Percentiles rank a stretch among this genome's conserved stretches.
phyloP scores from a whole-genome alignment of 2,888 invertebrate species.

The Cerceris rybyensis region DNA sequence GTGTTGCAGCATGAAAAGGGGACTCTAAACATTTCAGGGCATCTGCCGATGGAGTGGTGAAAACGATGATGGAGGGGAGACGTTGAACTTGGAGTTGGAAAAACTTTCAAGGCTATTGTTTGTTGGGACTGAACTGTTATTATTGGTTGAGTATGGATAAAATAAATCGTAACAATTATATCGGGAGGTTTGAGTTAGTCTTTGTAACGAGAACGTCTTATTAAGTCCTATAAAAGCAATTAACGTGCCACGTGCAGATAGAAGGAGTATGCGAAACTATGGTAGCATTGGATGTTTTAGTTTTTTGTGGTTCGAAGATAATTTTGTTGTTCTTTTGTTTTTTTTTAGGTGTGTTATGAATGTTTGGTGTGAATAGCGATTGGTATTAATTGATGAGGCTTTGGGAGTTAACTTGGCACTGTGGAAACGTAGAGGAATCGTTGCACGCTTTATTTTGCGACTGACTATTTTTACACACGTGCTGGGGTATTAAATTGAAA shows the following conservation, averaged over 20 bases:
- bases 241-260: slow-evolving; percentile 13
- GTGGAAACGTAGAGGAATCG: not conserved
- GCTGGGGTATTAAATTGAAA: slow-evolving; percentile 17
- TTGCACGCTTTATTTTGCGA: slow-evolving; percentile 17
- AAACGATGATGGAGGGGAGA: no score
- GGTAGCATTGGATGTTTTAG: not conserved
- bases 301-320: not conserved
- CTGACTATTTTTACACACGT: slow-evolving; percentile 34
- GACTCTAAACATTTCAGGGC: no score
- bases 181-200: not conserved
- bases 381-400: not conserved
- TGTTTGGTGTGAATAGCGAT: not conserved
- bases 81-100: no score
- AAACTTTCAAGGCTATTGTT: no score
- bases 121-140: not conserved
- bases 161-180: slow-evolving; percentile 25
- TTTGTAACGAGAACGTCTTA: slow-evolving; percentile 6
- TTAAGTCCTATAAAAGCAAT: slow-evolving; percentile 30
- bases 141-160: slow-evolving; percentile 4
- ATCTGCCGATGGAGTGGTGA: no score
- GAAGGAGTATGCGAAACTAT: not conserved
- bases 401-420: not conserved
- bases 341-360: not conserved
- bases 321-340: not conserved
- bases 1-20: no score